These are phyloP conservation scores for Syrphus vitripennis DNA, from an alignment of 2,888 invertebrate species.

Conservation along the genomic window DNA sequence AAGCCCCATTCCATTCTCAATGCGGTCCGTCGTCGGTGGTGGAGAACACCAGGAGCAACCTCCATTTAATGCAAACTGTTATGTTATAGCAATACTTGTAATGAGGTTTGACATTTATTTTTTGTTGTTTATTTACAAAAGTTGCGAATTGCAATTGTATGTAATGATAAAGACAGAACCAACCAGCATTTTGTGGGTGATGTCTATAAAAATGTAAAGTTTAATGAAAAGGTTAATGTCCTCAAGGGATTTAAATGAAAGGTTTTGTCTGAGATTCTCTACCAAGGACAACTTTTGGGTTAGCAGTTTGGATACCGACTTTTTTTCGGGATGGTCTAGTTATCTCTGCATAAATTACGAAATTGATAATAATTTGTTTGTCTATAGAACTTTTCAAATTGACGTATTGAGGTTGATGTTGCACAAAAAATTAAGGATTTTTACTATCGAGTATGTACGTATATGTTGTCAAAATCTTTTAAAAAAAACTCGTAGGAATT, in stretches of 20 bases:
- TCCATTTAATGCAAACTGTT: background rate
- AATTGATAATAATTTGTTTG: no score
- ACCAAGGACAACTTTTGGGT: slow-evolving; percentile 4
- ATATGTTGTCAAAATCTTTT: no score
- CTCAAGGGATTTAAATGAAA: background rate
- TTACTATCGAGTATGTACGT: no score
- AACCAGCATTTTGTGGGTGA: background rate
- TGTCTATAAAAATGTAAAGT: background rate
- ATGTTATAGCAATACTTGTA: background rate
- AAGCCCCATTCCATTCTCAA: slow-evolving; percentile 4
- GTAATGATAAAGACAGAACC: background rate
- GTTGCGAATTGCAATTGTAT: no score
- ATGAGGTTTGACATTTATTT: background rate
- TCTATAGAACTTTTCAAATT: no score
- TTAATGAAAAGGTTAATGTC: slow-evolving; percentile 7
- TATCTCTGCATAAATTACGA: no score
- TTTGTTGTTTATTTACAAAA: background rate
- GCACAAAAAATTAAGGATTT: no score
- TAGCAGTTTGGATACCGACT: no score
- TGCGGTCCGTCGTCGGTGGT: no score
- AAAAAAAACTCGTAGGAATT: no score
- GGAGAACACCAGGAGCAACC: slow-evolving; percentile 5
- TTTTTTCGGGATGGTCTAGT: no score
- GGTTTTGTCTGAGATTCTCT: background rate
- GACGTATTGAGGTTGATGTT: no score